A percentile compares a stretch with the other conserved stretches of the same genome.
These are phyloP conservation scores for Vombatus ursinus DNA, from an alignment of 2,113 vertebrate genomes.

Conservation along the genomic window DNA sequence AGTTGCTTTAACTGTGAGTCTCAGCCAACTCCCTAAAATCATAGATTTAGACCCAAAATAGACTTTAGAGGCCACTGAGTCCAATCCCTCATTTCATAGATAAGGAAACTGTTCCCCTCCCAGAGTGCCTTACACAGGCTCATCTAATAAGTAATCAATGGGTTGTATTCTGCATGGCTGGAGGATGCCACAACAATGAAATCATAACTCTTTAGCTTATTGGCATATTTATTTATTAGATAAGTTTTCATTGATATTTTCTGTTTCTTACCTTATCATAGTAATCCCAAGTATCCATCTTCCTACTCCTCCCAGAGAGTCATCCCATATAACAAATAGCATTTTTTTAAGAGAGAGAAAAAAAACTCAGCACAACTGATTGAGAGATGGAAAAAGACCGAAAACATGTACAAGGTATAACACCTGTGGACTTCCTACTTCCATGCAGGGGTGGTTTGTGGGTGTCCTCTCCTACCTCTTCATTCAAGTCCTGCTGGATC, in stretches of 20 bases:
- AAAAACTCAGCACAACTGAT: neutral
- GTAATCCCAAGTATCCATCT: neutral
- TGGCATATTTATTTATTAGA: neutral
- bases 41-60: neutral
- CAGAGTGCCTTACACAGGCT: neutral
- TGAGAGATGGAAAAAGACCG: neutral
- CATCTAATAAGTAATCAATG: neutral
- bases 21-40: neutral
- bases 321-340: neutral
- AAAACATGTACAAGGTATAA: too few species aligned
- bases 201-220: neutral
- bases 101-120: neutral
- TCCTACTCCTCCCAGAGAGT: too few species aligned
- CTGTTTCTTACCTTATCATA: neutral
- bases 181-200: neutral
- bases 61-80: neutral
- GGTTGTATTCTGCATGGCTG: neutral
- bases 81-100: neutral
- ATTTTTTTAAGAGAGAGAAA: neutral
- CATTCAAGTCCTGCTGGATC: neutral
- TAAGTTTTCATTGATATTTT: neutral
- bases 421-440: neutral
- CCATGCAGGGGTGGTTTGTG: neutral
- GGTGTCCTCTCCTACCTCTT: neutral
- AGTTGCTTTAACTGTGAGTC: neutral